phyloP scores from a whole-genome alignment of 2,888 invertebrate species.

The Rugalucina vietnamica region DNA sequence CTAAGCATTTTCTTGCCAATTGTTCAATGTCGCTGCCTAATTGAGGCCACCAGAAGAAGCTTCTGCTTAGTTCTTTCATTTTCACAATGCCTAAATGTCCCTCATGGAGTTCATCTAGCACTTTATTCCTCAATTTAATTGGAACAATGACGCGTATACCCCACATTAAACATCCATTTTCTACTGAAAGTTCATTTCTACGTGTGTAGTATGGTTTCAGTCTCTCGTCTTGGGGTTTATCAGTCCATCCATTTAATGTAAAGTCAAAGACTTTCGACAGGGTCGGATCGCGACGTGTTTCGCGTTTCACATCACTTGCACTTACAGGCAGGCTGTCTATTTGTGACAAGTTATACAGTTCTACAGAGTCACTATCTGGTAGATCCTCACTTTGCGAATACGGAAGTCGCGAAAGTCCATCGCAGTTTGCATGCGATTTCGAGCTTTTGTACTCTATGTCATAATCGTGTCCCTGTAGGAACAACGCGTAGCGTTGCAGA shows the following conservation, averaged over 20 bases:
- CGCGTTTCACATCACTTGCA: no score
- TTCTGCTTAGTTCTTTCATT: constrained; percentile 73
- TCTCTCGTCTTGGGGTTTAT: not conserved
- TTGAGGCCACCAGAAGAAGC: constrained; percentile 74
- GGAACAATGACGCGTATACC: no score
- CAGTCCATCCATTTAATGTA: not conserved
- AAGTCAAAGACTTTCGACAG: not conserved
- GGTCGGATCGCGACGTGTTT: no score
- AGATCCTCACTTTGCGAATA: not conserved
- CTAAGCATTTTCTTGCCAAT: constrained; percentile 51
- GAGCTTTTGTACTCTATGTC: no score
- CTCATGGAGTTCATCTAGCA: constrained; percentile 66
- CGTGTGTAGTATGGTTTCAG: no score
- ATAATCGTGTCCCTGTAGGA: no score
- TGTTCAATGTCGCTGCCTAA: constrained; percentile 64
- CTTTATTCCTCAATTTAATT: not conserved
- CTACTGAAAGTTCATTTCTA: constrained; percentile 47
- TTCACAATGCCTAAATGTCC: constrained; percentile 70
- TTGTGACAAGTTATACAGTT: no score
- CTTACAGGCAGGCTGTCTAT: not conserved
- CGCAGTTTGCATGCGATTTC: no score
- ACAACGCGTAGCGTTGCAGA: not conserved
- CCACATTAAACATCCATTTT: constrained; percentile 53
- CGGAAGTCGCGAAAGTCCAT: no score
- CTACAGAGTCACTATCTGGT: not conserved